Evolutionary conservation across 2,888 invertebrate species (phyloP).

Genomic region (Macaria liturata): DNA sequence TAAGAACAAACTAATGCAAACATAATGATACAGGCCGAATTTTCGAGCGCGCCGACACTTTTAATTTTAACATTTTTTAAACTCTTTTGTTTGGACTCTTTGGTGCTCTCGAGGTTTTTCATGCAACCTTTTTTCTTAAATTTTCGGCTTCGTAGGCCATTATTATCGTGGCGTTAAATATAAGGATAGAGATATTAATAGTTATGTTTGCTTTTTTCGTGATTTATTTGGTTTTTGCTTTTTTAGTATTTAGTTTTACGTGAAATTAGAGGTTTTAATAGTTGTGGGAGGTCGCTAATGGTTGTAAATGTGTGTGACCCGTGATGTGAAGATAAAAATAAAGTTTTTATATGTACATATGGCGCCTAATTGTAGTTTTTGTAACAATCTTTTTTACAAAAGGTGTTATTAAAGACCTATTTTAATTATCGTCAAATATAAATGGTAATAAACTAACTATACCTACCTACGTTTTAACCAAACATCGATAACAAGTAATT

Average conservation of each 20-base stretch:
- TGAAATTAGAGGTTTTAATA: constrained; percentile 72
- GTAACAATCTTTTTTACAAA: background rate
- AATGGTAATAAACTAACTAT: too few relatives aligned
- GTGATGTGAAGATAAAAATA: background rate
- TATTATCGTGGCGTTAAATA: constrained; percentile 79
- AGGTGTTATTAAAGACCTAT: background rate
- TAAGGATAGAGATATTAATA: constrained; percentile 82
- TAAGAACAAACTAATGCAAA: constrained; percentile 77
- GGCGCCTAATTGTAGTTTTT: constrained; percentile 30
- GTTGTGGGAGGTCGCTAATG: constrained; percentile 72
- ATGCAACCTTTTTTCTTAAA: constrained; percentile 11
- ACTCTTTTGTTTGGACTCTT: constrained; percentile 30
- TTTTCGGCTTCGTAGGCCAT: constrained; percentile 46
- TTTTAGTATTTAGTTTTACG: constrained; percentile 70
- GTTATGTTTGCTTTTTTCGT: constrained; percentile 74
- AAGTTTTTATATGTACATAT: constrained; percentile 24
- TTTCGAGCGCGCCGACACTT: constrained; percentile 29
- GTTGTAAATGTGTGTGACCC: constrained; percentile 70
- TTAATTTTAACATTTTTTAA: constrained; percentile 74
- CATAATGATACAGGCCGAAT: constrained; percentile 74
- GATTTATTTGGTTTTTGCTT: constrained; percentile 73
- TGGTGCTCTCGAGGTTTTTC: constrained; percentile 1
- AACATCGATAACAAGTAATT: too few relatives aligned
- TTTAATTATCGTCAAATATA: too few relatives aligned
- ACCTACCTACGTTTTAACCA: too few relatives aligned